These are phyloP conservation scores for Nephrocerus scutellatus DNA, from an alignment of 2,888 invertebrate genomes.

Conservation along the genomic window DNA sequence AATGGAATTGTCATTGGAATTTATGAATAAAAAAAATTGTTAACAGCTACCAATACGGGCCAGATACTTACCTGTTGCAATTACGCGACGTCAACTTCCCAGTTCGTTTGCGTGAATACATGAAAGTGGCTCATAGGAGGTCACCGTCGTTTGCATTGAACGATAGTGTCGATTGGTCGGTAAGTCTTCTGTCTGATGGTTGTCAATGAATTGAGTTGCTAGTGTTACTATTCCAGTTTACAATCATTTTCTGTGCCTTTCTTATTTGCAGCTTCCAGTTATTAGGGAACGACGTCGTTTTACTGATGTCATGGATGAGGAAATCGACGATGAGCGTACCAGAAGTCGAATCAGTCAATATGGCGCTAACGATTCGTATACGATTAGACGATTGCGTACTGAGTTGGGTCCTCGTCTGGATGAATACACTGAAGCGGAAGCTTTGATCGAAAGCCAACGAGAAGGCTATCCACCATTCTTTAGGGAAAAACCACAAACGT, in stretches of 20 bases:
- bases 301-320: conserved; percentile 92
- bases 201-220: no score
- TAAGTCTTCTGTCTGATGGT: conserved; percentile 51
- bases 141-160: conserved; percentile 65
- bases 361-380: conserved; percentile 60
- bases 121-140: conserved; percentile 82
- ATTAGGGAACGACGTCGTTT: conserved; percentile 85
- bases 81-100: conserved; percentile 91
- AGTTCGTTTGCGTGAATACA: conserved; percentile 84
- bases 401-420: conserved; percentile 81
- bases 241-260: conserved; percentile 4
- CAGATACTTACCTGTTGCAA: conserved; percentile 92
- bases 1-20: no score
- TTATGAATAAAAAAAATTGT: no score
- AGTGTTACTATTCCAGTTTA: no score
- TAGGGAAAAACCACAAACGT: conserved; percentile 81
- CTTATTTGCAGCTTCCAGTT: conserved; percentile 61
- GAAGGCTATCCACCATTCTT: conserved; percentile 81
- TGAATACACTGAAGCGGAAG: conserved; percentile 81
- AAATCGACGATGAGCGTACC: conserved; percentile 79
- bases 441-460: conserved; percentile 70
- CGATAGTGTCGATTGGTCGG: conserved; percentile 72
- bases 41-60: conserved; percentile 88
- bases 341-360: conserved; percentile 74
- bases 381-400: conserved; percentile 69